A percentile compares a stretch with the other conserved stretches of the same genome.
These are phyloP conservation scores for Muricea muricata DNA, from an alignment of 92 coral and sea anemone genomes.

Conservation along the genomic window DNA sequence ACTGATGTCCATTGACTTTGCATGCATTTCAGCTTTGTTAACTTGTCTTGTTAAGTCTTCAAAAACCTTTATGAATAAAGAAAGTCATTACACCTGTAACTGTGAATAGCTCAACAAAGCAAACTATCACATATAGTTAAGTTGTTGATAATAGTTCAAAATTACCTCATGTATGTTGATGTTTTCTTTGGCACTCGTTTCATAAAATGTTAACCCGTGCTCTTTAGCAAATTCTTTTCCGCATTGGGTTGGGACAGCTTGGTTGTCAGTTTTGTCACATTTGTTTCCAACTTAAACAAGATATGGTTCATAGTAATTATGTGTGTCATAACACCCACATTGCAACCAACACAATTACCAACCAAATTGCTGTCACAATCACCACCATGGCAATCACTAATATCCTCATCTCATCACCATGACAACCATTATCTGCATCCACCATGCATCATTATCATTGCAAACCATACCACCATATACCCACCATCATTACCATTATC, in stretches of 20 bases:
- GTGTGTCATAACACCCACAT: neutral
- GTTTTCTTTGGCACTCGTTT: constrained; percentile 46
- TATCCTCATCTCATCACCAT: neutral
- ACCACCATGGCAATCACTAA: neutral
- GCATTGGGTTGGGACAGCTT: neutral
- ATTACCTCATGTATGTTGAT: constrained; percentile 36
- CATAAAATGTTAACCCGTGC: constrained; percentile 30
- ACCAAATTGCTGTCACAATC: neutral
- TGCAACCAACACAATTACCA: neutral
- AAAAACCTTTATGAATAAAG: constrained; percentile 2
- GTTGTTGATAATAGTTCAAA: too few relatives aligned
- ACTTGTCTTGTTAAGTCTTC: constrained; percentile 45
- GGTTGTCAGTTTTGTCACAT: constrained; percentile 25
- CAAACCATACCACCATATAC: neutral
- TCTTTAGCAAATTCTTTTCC: constrained; percentile 40
- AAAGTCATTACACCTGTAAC: too few relatives aligned
- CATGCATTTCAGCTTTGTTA: neutral
- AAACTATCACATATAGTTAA: too few relatives aligned
- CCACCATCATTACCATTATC: neutral
- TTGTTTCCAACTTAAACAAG: constrained; percentile 38
- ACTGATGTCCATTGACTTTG: constrained; percentile 32
- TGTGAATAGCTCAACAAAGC: too few relatives aligned
- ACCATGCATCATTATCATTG: neutral
- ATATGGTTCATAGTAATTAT: neutral
- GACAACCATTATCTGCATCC: neutral